phyloP scores from a whole-genome alignment of 2,113 vertebrate genomes.

The Capreolus pygargus region DNA sequence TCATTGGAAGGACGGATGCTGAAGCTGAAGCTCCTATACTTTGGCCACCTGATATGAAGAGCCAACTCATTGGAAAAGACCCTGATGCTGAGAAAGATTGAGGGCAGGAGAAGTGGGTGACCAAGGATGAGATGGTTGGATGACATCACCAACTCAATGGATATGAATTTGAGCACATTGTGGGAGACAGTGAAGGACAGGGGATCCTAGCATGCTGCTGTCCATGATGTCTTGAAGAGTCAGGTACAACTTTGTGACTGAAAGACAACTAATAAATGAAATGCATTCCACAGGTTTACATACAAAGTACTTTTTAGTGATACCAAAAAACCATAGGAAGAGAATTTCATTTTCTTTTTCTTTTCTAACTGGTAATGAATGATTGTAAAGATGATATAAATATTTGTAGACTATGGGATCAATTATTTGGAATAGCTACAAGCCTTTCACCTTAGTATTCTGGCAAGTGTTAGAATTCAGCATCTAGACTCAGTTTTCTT shows the following conservation, averaged over 20 bases:
- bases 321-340: constrained; percentile 7
- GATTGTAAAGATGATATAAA: constrained; percentile 44
- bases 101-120: background rate
- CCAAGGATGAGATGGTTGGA: background rate
- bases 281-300: background rate
- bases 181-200: background rate
- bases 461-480: constrained; percentile 30
- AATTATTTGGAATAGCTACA: background rate
- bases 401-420: background rate
- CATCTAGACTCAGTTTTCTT: background rate
- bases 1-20: background rate
- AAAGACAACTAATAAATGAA: background rate
- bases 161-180: background rate
- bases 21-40: background rate
- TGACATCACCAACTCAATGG: background rate
- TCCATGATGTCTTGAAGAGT: background rate
- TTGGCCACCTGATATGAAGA: background rate
- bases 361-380: background rate
- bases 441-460: background rate
- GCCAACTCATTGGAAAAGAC: background rate
- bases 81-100: background rate
- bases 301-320: constrained; percentile 22
- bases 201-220: background rate
- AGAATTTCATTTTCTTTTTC: constrained; percentile 58
- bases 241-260: background rate